phyloP scores from a whole-genome alignment of 2,113 vertebrate genomes.

The Trichechus manatus region DNA sequence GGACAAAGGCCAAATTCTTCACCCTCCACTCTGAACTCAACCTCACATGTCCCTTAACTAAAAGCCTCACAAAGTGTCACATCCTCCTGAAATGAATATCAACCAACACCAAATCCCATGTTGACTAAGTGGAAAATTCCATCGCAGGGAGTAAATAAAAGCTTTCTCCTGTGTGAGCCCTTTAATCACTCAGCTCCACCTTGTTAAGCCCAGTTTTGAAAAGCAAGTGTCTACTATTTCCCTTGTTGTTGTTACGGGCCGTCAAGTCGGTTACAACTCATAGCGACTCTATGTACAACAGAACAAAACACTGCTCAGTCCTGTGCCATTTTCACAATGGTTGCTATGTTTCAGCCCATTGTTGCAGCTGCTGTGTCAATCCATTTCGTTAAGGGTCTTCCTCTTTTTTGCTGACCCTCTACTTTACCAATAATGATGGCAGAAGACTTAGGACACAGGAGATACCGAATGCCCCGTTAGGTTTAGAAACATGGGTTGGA shows the following conservation, averaged over 20 bases:
- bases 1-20: too few relatives aligned
- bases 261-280: too few relatives aligned
- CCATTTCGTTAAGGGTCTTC: too few relatives aligned
- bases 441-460: neutral
- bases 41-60: neutral
- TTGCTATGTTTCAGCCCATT: too few relatives aligned
- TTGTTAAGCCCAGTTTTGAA: neutral
- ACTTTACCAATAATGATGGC: too few relatives aligned
- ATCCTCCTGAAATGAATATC: neutral
- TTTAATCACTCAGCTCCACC: neutral
- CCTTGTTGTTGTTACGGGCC: too few relatives aligned
- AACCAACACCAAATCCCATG: neutral
- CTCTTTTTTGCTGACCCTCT: too few relatives aligned
- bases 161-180: neutral
- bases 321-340: too few relatives aligned
- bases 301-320: too few relatives aligned
- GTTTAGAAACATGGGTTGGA: neutral
- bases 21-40: neutral
- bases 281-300: too few relatives aligned
- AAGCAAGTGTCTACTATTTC: neutral
- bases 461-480: neutral
- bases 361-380: too few relatives aligned
- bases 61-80: neutral
- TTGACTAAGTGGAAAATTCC: neutral
- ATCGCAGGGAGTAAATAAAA: neutral